phyloP scores from a whole-genome alignment of 2,797 vertebrate genomes.

The Danionella dracula region DNA sequence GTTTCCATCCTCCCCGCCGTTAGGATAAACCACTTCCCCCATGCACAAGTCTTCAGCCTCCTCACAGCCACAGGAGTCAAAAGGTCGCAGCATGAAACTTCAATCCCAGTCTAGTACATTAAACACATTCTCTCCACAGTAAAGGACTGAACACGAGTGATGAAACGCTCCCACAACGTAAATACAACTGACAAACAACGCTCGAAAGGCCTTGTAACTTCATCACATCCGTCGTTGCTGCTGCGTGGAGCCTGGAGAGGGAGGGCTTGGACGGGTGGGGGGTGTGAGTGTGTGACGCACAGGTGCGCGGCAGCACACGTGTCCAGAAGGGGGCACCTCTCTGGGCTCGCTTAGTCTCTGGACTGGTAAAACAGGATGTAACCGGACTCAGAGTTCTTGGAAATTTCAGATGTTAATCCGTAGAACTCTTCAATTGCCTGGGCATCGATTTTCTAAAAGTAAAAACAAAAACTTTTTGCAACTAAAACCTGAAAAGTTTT shows the following conservation, averaged over 20 bases:
- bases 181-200: slow-evolving; percentile 54
- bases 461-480: background rate
- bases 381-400: slow-evolving; percentile 89
- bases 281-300: slow-evolving; percentile 29
- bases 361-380: slow-evolving; percentile 93
- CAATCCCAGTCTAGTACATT: slow-evolving; percentile 53
- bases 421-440: slow-evolving; percentile 94
- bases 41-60: slow-evolving; percentile 48
- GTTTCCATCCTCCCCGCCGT: slow-evolving; percentile 41
- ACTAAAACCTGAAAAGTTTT: too few species aligned
- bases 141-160: slow-evolving; percentile 40
- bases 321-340: slow-evolving; percentile 39
- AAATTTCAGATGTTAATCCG: slow-evolving; percentile 87
- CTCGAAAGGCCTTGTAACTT: slow-evolving; percentile 46
- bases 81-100: slow-evolving; percentile 53
- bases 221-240: slow-evolving; percentile 23
- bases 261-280: slow-evolving; percentile 29
- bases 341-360: slow-evolving; percentile 73
- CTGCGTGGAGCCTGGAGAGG: slow-evolving; percentile 17
- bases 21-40: slow-evolving; percentile 49
- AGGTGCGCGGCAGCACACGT: slow-evolving; percentile 45
- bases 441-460: slow-evolving; percentile 83
- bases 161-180: slow-evolving; percentile 63
- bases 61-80: slow-evolving; percentile 43
- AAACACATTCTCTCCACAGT: slow-evolving; percentile 37